Evolutionary conservation across 92 coral and sea anemone species (phyloP).

Genomic region (Pocillopora grandis): DNA sequence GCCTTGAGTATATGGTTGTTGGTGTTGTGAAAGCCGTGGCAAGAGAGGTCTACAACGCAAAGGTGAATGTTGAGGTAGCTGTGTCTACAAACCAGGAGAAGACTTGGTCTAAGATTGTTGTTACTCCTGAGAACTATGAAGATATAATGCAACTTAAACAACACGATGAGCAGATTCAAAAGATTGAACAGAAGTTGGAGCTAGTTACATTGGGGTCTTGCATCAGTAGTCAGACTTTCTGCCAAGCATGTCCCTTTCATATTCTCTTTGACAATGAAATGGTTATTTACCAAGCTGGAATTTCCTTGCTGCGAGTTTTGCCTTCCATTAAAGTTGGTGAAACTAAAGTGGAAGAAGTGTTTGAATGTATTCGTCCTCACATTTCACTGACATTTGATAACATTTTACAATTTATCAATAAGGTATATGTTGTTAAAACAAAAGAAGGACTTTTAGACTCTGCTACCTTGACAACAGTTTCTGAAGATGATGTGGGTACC

Average conservation of each 20-base stretch:
- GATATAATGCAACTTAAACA: conserved; percentile 53
- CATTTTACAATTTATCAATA: conserved; percentile 80
- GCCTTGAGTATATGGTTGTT: conserved; percentile 86
- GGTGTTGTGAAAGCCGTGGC: conserved; percentile 92
- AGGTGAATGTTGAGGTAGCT: conserved; percentile 69
- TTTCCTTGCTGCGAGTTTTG: conserved; percentile 81
- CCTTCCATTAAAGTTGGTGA: conserved; percentile 83
- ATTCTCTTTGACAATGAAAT: conserved; percentile 81
- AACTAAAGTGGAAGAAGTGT: conserved; percentile 70
- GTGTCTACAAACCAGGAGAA: conserved; percentile 53
- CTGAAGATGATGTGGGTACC: conserved; percentile 83
- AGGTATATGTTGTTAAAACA: conserved; percentile 87
- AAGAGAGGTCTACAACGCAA: conserved; percentile 59
- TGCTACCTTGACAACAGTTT: conserved; percentile 83
- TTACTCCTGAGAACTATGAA: conserved; percentile 55
- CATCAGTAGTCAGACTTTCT: conserved; percentile 79
- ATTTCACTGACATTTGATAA: conserved; percentile 72
- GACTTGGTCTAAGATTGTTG: conserved; percentile 69
- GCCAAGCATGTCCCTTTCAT: conserved; percentile 97
- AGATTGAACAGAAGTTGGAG: conserved; percentile 73
- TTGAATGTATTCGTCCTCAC: conserved; percentile 87
- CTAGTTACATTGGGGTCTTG: conserved; percentile 73
- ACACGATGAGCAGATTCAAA: conserved; percentile 50
- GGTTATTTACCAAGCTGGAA: conserved; percentile 94
- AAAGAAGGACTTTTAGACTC: conserved; percentile 91